Evolutionary conservation across 2,113 vertebrate genomes (phyloP), one percentile per base, ranked within the genome.

Genomic region (Candoia aspera): DNA sequence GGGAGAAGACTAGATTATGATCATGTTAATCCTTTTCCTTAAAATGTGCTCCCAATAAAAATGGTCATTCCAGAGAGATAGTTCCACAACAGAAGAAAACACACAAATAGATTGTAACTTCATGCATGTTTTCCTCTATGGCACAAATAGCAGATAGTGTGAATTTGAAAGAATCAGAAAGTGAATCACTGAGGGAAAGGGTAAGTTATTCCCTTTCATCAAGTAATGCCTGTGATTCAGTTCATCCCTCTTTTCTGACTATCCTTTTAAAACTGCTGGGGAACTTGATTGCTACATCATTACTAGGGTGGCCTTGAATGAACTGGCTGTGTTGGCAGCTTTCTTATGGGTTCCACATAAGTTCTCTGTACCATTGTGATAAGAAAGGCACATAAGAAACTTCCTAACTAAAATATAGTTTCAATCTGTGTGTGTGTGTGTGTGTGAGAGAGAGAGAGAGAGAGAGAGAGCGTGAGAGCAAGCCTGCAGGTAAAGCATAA

Each of bases 401-500:
- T 68, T 59, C 73, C 46, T 37, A 91, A 58, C 60, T 83, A 13
- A 87, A 90, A 91, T 68, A 88, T n/a, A n/a, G n/a, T n/a, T n/a
- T n/a, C n/a, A n/a, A n/a, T n/a, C n/a, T n/a, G n/a, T n/a, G n/a
- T n/a, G n/a, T n/a, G n/a, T n/a, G 42, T 42, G 42, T 42, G 42
- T 3, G 3, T 3, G 3, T 42, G 42, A 42, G 42, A 42, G 42
- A 42, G 42, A 42, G 42, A 42, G 42, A 42, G 42, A 42, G 42
- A 42, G 42, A 42, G 42, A 42, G 42, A 42, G 42, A 42, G 42
- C 2, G 42, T 2, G 42, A 42, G 42, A 55, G 68, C 46, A 10
- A 90, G 53, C 53, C 89, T 89, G 29, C 33, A 90, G 83, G 49
- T 79, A 42, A 79, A 42, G 86, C 59, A 84, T 89, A 62, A 92